Conservation (phyloP, 2,888 invertebrate species). For the Scaptomyza caliginosa region DNA sequence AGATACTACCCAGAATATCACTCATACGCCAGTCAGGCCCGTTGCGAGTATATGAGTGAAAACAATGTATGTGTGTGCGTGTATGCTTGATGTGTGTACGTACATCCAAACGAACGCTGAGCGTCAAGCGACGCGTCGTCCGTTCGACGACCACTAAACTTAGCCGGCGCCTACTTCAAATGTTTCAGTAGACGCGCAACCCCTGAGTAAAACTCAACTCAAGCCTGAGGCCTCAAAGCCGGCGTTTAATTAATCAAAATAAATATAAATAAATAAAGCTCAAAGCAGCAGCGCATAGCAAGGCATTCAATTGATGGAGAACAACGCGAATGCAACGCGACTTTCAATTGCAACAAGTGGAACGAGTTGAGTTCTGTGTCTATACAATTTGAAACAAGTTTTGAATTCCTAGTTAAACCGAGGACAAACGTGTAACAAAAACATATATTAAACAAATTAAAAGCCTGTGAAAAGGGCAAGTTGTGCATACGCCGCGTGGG, state of each 20-base stretch:
- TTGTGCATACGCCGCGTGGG: constrained; percentile 51
- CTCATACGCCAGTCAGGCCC: constrained; percentile 66
- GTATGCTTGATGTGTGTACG: constrained; percentile 23
- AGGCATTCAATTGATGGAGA: constrained; percentile 9
- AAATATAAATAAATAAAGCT: constrained; percentile 23
- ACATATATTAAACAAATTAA: constrained; percentile 19
- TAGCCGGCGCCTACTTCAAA: constrained; percentile 70
- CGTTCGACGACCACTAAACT: constrained; percentile 66
- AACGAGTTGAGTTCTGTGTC: constrained; percentile 15
- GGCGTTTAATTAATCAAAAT: constrained; percentile 27
- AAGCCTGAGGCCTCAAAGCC: constrained; percentile 39
- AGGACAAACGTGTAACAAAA: neutral
- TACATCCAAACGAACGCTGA: constrained; percentile 43
- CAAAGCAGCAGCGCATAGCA: constrained; percentile 14
- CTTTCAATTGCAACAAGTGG: constrained; percentile 41
- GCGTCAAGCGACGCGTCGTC: constrained; percentile 27
- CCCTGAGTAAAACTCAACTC: constrained; percentile 78
- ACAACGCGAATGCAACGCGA: constrained; percentile 13
- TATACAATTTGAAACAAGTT: neutral
- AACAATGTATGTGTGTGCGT: constrained; percentile 28
- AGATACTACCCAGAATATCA: constrained; percentile 58
- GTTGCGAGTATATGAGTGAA: constrained; percentile 67
- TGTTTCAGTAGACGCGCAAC: constrained; percentile 80
- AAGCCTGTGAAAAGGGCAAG: constrained; percentile 39
- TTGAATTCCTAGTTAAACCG: neutral